phyloP scores from a whole-genome alignment of 2,113 vertebrate genomes.

The Calyptommatus sinebrachiatus region DNA sequence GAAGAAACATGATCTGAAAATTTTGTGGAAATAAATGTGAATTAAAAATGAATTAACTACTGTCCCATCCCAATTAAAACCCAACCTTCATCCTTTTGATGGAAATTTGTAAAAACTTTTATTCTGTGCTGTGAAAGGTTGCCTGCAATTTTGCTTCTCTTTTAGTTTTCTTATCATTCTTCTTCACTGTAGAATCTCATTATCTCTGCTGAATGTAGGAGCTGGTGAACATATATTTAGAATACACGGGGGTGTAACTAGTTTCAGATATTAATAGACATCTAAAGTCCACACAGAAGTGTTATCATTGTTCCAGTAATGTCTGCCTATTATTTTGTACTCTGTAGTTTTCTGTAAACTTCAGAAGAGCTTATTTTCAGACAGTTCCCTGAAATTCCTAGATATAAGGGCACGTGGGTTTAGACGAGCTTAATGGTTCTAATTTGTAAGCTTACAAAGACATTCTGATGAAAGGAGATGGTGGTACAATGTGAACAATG shows the following conservation, averaged over 20 bases:
- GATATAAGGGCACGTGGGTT: conserved; percentile 19
- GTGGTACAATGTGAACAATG: not conserved
- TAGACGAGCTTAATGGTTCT: not conserved
- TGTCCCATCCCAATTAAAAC: no score
- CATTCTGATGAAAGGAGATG: conserved; percentile 15
- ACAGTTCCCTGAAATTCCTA: conserved; percentile 32
- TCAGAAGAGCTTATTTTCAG: conserved; percentile 37
- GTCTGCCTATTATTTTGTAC: conserved; percentile 49
- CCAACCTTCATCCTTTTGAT: not conserved
- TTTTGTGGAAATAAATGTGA: no score
- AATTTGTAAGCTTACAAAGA: conserved; percentile 32
- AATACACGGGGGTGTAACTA: conserved; percentile 55
- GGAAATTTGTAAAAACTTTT: not conserved
- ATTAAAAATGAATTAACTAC: no score
- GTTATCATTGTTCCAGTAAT: conserved; percentile 59
- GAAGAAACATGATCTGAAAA: no score
- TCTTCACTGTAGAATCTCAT: conserved; percentile 50
- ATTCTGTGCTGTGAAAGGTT: conserved; percentile 34
- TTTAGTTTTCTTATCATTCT: conserved; percentile 49
- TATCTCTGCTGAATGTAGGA: conserved; percentile 58
- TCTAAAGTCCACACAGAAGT: conserved; percentile 48
- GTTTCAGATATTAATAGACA: conserved; percentile 65
- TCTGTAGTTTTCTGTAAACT: conserved; percentile 38
- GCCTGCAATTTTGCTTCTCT: conserved; percentile 56
- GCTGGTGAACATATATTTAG: conserved; percentile 64